Evolutionary conservation across 2,888 invertebrate genomes (phyloP).

Genomic region (Trichopria drosophilae): DNA sequence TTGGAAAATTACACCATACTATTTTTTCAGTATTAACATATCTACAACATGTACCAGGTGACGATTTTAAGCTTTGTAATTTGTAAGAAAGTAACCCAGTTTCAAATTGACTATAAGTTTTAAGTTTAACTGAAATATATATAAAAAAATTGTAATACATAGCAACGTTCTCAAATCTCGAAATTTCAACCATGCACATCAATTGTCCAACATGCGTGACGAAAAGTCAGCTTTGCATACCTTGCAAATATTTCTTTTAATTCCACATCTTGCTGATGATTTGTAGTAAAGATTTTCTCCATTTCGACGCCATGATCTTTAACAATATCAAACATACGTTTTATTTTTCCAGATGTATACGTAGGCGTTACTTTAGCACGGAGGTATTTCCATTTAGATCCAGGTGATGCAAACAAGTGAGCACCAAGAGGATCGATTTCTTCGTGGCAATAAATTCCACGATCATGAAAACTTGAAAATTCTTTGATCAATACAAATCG

Average conservation of each 20-base stretch:
- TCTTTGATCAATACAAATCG: slow-evolving; percentile 43
- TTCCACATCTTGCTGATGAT: slow-evolving; percentile 28
- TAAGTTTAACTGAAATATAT: too few species aligned
- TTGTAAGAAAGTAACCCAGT: too few species aligned
- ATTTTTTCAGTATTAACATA: too few species aligned
- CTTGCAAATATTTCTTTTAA: slow-evolving; percentile 33
- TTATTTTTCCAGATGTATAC: slow-evolving; percentile 50
- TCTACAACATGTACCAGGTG: too few species aligned
- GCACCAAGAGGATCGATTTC: slow-evolving; percentile 39
- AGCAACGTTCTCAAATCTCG: too few species aligned
- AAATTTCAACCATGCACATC: too few species aligned
- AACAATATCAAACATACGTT: slow-evolving; percentile 43
- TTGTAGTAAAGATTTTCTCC: slow-evolving; percentile 19
- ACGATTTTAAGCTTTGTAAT: too few species aligned
- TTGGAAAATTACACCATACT: too few species aligned
- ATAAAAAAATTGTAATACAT: too few species aligned
- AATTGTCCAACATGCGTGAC: too few species aligned
- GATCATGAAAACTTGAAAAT: slow-evolving; percentile 46
- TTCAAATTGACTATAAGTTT: too few species aligned
- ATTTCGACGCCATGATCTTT: slow-evolving; percentile 38
- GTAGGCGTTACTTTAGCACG: slow-evolving; percentile 48
- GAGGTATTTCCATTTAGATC: slow-evolving; percentile 44
- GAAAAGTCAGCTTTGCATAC: too few species aligned
- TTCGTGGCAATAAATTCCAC: slow-evolving; percentile 40
- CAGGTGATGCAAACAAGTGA: slow-evolving; percentile 39